A percentile compares a stretch with the other conserved stretches of the same genome.
Conservation (phyloP, 1,140 invertebrate species). For the Sycophila sp. region DNA sequence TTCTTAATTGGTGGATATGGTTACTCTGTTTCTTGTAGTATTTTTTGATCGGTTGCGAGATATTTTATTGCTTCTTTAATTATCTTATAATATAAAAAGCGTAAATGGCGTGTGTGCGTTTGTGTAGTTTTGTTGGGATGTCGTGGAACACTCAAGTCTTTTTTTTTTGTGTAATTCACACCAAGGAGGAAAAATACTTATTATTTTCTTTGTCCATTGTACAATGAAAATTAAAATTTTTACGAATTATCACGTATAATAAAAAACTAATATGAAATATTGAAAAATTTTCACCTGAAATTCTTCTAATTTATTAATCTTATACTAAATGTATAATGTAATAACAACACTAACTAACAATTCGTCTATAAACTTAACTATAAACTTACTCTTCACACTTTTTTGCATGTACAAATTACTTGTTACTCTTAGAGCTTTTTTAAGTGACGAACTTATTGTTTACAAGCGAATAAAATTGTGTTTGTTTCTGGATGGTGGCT, state of each 20-base stretch:
- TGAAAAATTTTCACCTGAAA: too few relatives aligned
- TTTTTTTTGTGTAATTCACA: too few relatives aligned
- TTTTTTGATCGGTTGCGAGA: constrained; percentile 21
- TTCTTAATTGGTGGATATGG: constrained; percentile 34
- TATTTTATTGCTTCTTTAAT: constrained; percentile 19
- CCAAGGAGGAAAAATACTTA: too few relatives aligned
- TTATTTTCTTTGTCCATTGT: too few relatives aligned
- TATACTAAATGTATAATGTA: background rate
- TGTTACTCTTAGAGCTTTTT: constrained; percentile 21
- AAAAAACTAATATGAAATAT: too few relatives aligned
- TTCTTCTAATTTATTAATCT: background rate
- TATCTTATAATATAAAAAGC: constrained; percentile 28
- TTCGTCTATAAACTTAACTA: background rate
- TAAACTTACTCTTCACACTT: constrained; percentile 5
- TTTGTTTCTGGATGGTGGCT: constrained; percentile 52
- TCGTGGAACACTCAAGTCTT: too few relatives aligned
- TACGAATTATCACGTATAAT: too few relatives aligned
- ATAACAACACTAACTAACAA: constrained; percentile 27
- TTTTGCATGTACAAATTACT: constrained; percentile 33
- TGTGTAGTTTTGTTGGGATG: constrained; percentile 36
- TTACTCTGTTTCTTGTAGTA: constrained; percentile 31
- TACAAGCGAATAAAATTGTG: constrained; percentile 1
- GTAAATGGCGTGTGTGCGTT: constrained; percentile 4
- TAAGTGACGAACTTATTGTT: background rate
- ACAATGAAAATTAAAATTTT: too few relatives aligned